Percentiles rank a stretch among this genome's conserved stretches.
Conservation (phyloP, 2,888 invertebrate species). For the Altica lythri region DNA sequence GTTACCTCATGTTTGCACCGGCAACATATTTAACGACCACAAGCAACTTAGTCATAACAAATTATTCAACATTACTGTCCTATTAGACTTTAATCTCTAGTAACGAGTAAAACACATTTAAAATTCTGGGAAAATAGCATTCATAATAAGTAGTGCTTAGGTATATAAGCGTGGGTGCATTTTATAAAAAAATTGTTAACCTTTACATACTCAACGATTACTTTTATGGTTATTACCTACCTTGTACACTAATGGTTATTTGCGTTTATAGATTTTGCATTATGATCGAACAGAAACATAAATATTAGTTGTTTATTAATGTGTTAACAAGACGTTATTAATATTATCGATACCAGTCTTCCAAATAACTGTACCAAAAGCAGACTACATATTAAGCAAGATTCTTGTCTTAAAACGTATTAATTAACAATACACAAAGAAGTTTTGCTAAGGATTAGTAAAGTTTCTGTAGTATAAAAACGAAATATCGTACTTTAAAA, state of each 20-base stretch:
- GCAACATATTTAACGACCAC: conserved; percentile 9
- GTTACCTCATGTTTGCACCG: neutral
- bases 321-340: too few relatives aligned
- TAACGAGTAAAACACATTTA: conserved; percentile 28
- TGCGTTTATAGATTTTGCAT: neutral
- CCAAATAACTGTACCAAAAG: too few relatives aligned
- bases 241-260: neutral
- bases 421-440: too few relatives aligned
- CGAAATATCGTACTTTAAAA: too few relatives aligned
- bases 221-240: conserved; percentile 16
- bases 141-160: conserved; percentile 17
- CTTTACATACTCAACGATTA: conserved; percentile 13
- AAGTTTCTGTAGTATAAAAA: too few relatives aligned
- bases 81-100: conserved; percentile 30
- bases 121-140: conserved; percentile 29
- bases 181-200: conserved; percentile 13
- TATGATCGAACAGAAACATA: too few relatives aligned
- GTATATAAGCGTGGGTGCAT: conserved; percentile 16
- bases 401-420: too few relatives aligned
- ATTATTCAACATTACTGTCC: conserved; percentile 26
- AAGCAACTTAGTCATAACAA: conserved; percentile 18
- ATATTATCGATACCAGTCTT: too few relatives aligned
- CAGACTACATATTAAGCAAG: too few relatives aligned
- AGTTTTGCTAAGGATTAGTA: too few relatives aligned
- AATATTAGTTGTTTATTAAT: too few relatives aligned